Base-by-base conservation (phyloP, 2,888 invertebrate genomes). In the Brassicogethes aeneus region DNA sequence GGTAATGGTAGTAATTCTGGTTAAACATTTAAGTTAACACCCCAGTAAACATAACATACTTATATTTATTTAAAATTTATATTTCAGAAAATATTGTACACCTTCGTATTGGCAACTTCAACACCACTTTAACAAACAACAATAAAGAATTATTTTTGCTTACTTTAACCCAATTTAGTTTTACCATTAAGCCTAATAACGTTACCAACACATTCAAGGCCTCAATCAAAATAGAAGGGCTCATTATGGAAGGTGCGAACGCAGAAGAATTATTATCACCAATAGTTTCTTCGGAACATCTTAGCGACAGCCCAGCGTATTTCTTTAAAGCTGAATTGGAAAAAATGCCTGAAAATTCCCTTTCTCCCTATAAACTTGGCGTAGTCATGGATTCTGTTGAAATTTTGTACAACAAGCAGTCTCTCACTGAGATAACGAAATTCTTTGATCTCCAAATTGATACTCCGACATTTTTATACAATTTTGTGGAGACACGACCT, bases 301-400 rank as follows among this genome's bases (percentile, higher is more conserved):
- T 69, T 1, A 65, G 70, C 32, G 76, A 75, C 43, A 77, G 81
- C 41, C 76, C 78, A 12, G 75, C 79, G 13, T 84, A 84, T 60
- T 77, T 86, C 43, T 72, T 89, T 45, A 79, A 84, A 0, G 60
- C 85, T 17, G 86, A 88, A 60, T 73, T 85, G 49, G 86, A 87
- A 61, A 79, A 78, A 59, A 79, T 82, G 56, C 82, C 84, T 0
- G 61, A 73, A 3, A 76, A 74, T 49, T 72, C 74, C 3, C 77
- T 79, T 42, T 80, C 82, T 55, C 47, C 53, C 15, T 81, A 80
- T 54, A 81, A 80, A 8, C 61, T 87, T 2, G 75, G 75, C 40
- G 71, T 82, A 38, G 70, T 76, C 41, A 67, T 87, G 59, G 85
- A 87, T 60, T 80, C 86, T 0, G 70, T 87, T 14, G 87, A 88